phyloP scores from a whole-genome alignment of 2,113 vertebrate species.

The Corvus cornix region DNA sequence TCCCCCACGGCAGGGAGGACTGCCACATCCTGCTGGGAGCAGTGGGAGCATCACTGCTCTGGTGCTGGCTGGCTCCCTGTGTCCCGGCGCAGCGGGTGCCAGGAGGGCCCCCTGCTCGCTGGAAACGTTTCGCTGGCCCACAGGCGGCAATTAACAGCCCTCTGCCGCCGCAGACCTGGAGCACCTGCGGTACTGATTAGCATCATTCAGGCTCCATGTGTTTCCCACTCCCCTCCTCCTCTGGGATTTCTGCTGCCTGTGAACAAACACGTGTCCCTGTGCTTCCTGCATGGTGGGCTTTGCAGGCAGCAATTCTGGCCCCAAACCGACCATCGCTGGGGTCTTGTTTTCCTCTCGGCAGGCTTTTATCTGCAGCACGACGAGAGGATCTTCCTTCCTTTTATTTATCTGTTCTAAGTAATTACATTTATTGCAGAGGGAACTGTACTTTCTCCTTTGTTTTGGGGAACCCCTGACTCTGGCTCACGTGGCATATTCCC shows the following conservation, averaged over 20 bases:
- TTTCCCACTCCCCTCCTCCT: constrained; percentile 49
- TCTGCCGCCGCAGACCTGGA: not conserved
- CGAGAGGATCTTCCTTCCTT: constrained; percentile 44
- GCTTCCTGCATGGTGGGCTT: constrained; percentile 9
- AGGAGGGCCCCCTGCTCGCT: not conserved
- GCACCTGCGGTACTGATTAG: constrained; percentile 60
- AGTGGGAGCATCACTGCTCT: fast-evolving
- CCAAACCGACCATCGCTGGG: not conserved
- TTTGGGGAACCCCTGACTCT: not conserved
- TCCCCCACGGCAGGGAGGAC: not conserved
- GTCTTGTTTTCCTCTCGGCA: not conserved
- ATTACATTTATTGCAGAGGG: not conserved
- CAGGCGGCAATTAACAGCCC: constrained; percentile 60
- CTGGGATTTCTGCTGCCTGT: constrained; percentile 46
- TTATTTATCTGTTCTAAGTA: constrained; percentile 5
- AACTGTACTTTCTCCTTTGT: constrained; percentile 46
- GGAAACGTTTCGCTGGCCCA: constrained; percentile 23
- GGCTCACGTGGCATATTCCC: not conserved
- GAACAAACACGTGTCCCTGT: constrained; percentile 26
- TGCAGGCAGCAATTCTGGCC: not conserved
- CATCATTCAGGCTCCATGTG: constrained; percentile 64
- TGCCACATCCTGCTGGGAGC: not conserved
- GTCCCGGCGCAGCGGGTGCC: not conserved
- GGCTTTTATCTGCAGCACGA: not conserved
- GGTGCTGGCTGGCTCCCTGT: fast-evolving